Base-by-base conservation (phyloP, 1,140 invertebrate species). In the Rhysida immarginata region DNA sequence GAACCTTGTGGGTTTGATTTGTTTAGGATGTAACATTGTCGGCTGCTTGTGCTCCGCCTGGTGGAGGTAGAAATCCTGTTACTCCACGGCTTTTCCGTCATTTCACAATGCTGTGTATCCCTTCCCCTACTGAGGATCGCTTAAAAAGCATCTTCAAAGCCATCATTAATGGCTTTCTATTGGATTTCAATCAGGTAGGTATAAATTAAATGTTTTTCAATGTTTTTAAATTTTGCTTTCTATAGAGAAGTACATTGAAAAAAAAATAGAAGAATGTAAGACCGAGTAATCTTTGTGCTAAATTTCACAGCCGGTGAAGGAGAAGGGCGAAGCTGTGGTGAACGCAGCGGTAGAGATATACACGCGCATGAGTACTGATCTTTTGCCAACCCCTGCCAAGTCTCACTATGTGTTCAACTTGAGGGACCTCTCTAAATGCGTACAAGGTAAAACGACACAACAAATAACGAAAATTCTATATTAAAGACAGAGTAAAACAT, bases 141-240 rank as follows among this genome's bases (percentile, higher is more conserved):
- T 61, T 74, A 1, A 71, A 70, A 56, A 69, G 70, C 51, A 73
- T 74, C 64, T 74, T 73, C 55, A 66, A 83, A 79, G 74, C 83
- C 8, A 86, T 87, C 50, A 65, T 87, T 42, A 71, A 70, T 60
- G 85, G 85, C 0, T 91, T 91, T 66, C 74, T 91, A 50, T 62
- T 61, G 56, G 69, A 71, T 45, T 74, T 74, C 62, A 66, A 67
- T 21, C 60, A 16, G 13, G 23, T 51, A 51, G 24, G 23, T 26
- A 48, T 48, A 11, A 41, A 11, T 41, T n/a, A n/a, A n/a, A n/a
- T n/a, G n/a, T n/a, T n/a, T n/a, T n/a, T n/a, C n/a, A n/a, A n/a
- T n/a, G n/a, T n/a, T n/a, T n/a, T n/a, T n/a, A n/a, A n/a, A n/a
- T n/a, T n/a, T n/a, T n/a, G n/a, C n/a, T n/a, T n/a, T n/a, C n/a